Conservation (phyloP, 2,888 invertebrate species). For the Dendrolimus pini region DNA sequence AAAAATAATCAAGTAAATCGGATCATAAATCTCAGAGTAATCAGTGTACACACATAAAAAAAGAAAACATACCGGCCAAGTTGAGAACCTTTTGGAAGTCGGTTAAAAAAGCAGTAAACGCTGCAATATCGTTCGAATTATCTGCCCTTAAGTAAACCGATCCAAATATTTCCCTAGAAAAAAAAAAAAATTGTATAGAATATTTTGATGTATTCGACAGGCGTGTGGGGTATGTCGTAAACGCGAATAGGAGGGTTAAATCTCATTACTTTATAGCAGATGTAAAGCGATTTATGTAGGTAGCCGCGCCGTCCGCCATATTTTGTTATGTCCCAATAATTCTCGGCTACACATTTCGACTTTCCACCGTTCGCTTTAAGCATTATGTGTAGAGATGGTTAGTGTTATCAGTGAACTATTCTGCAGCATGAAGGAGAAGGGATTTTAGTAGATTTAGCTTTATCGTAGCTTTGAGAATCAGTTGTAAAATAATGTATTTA, state of each 20-base stretch:
- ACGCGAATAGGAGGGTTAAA: constrained; percentile 65
- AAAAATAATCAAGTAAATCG: no score
- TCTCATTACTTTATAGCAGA: constrained; percentile 72
- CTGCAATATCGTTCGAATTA: no score
- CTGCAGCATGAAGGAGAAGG: background rate
- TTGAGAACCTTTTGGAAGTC: no score
- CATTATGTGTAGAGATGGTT: background rate
- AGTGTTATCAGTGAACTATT: background rate
- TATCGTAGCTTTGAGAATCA: no score
- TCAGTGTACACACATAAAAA: no score
- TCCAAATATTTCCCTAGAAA: constrained; percentile 7
- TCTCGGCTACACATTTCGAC: constrained; percentile 25
- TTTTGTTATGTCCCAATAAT: constrained; percentile 70
- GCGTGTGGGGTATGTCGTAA: constrained; percentile 50
- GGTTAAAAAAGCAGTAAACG: no score
- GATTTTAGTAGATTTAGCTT: background rate
- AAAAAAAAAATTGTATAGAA: constrained; percentile 27
- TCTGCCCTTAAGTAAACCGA: background rate
- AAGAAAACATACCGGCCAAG: no score
- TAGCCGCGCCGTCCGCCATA: constrained; percentile 50
- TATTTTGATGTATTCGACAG: constrained; percentile 55
- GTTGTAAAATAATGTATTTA: no score
- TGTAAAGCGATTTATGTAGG: constrained; percentile 69
- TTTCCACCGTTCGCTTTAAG: constrained; percentile 16
- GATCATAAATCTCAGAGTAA: no score